phyloP scores from a whole-genome alignment of 2,888 invertebrate species.

The Tuta absoluta region DNA sequence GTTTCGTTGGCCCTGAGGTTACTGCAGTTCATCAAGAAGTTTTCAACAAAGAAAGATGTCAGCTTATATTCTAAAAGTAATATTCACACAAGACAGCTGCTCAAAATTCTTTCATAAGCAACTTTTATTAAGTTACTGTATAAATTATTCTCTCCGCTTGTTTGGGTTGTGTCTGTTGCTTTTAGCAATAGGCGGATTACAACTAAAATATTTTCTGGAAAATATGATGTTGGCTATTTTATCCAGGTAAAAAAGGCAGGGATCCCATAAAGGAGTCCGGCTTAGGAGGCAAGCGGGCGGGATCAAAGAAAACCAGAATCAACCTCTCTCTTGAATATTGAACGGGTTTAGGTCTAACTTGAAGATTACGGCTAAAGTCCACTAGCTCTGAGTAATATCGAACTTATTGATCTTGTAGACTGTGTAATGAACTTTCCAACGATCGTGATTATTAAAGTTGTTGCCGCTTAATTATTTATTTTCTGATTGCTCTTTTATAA shows the following conservation, averaged over 20 bases:
- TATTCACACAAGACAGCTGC: not conserved
- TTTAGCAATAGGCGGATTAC: slow-evolving; percentile 23
- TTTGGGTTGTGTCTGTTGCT: slow-evolving; percentile 19
- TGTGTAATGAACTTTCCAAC: slow-evolving; percentile 4
- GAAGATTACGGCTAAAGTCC: slow-evolving; percentile 22
- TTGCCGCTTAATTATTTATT: slow-evolving; percentile 8
- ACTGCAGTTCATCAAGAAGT: slow-evolving; percentile 4
- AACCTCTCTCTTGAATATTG: slow-evolving; percentile 26
- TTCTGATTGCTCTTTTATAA: slow-evolving; percentile 1
- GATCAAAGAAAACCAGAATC: slow-evolving; percentile 29
- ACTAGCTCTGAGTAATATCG: slow-evolving; percentile 18
- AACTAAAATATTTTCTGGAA: not conserved
- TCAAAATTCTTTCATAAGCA: slow-evolving; percentile 1
- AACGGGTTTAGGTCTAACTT: slow-evolving; percentile 23
- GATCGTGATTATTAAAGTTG: slow-evolving; percentile 12
- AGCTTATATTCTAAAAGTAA: not conserved
- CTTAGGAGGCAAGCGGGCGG: slow-evolving; percentile 21
- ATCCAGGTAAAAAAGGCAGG: slow-evolving; percentile 28
- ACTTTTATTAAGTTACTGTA: not conserved
- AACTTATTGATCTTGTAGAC: slow-evolving; percentile 16
- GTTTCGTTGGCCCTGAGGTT: slow-evolving; percentile 17
- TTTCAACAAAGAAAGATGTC: not conserved
- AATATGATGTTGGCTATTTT: not conserved
- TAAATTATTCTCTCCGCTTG: slow-evolving; percentile 10
- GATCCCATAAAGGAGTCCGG: slow-evolving; percentile 22